Percentiles rank a stretch among this genome's conserved stretches.
Conservation (phyloP, 1,140 invertebrate species). For the Bombus pyrosoma region DNA sequence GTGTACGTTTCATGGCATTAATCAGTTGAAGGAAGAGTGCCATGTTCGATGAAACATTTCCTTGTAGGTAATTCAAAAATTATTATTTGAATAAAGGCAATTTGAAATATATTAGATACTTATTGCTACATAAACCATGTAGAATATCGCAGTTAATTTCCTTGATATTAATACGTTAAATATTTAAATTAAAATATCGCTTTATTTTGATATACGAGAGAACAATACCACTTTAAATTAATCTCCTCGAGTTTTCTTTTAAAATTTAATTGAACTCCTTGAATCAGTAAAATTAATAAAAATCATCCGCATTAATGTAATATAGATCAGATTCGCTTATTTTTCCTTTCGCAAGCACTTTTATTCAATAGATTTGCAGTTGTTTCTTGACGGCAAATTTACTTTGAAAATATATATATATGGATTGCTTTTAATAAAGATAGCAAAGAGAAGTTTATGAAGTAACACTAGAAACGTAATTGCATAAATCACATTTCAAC, state of each 20-base stretch:
- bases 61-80: neutral
- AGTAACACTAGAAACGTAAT: neutral
- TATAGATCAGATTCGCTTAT: neutral
- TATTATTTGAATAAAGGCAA: neutral
- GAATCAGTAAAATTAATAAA: neutral
- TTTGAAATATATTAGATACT: neutral
- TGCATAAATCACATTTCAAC: neutral
- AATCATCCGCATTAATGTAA: neutral
- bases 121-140: neutral
- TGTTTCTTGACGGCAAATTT: no score
- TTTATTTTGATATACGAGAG: no score
- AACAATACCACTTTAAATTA: no score
- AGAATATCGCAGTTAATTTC: no score
- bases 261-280: neutral
- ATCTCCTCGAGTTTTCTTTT: no score
- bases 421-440: neutral
- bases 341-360: rapidly evolving
- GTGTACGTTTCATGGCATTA: neutral
- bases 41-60: neutral
- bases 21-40: neutral
- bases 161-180: no score
- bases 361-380: neutral
- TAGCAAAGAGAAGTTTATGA: neutral
- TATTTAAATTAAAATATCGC: no score
- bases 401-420: no score